Evolutionary conservation across 2,797 vertebrate genomes (phyloP).

Genomic region (Poeciliopsis paucimaculata): DNA sequence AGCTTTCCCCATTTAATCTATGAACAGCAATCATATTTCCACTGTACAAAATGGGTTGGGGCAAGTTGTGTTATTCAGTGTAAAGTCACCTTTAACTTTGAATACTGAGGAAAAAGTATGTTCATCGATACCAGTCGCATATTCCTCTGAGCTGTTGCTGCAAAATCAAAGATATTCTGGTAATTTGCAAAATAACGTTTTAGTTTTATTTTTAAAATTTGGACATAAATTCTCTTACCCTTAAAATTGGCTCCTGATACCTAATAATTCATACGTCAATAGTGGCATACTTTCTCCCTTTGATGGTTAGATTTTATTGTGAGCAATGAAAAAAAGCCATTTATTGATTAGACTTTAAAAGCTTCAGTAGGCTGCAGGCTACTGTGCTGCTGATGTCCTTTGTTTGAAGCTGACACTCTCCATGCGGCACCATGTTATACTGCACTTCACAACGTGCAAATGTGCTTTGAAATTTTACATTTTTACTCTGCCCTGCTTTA

Average conservation of each 20-base stretch:
- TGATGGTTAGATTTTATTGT: slow-evolving; percentile 1
- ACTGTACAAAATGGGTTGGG: not conserved
- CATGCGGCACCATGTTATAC: not conserved
- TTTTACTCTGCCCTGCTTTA: not conserved
- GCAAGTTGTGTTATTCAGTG: not conserved
- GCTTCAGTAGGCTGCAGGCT: not conserved
- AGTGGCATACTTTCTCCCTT: not conserved
- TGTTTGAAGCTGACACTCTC: not conserved
- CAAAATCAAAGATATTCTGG: not conserved
- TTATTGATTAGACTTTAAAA: slow-evolving; percentile 25
- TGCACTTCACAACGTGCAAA: not conserved
- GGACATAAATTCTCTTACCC: not conserved
- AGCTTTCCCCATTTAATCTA: not conserved
- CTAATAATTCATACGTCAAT: too few relatives aligned
- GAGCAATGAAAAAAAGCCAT: slow-evolving; percentile 16
- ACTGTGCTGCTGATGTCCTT: not conserved
- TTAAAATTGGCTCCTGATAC: not conserved
- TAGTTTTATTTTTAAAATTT: not conserved
- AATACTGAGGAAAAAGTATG: not conserved
- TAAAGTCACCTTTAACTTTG: not conserved
- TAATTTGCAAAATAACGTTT: not conserved
- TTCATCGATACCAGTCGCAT: not conserved
- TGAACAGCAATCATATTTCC: not conserved
- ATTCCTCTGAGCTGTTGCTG: not conserved
- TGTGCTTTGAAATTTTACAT: not conserved